Percentiles rank a stretch among this genome's conserved stretches.
These are phyloP conservation scores for Apolygus lucorum DNA, from an alignment of 1,140 invertebrate genomes.

Conservation along the genomic window DNA sequence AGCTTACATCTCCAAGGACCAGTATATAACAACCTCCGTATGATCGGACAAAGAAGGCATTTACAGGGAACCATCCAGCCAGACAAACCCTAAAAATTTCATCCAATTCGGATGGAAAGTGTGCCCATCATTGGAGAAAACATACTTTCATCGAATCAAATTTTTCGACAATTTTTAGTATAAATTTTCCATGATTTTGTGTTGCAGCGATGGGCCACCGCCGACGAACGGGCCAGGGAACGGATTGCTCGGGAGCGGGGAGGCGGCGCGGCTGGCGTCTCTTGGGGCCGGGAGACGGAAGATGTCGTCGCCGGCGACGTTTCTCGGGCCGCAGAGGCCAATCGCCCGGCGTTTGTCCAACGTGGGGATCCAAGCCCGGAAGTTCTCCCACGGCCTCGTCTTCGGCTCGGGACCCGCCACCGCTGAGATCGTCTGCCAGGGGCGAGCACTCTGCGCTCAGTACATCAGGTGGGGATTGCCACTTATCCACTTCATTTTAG, in stretches of 20 bases:
- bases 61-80: too few relatives aligned
- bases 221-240: background rate
- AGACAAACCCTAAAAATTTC: too few relatives aligned
- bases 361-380: constrained; percentile 37
- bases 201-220: background rate
- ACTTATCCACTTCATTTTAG: background rate
- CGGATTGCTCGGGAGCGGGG: background rate
- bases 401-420: constrained; percentile 47
- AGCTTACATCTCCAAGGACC: too few relatives aligned
- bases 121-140: too few relatives aligned
- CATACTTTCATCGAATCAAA: too few relatives aligned
- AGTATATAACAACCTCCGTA: too few relatives aligned
- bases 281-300: background rate
- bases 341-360: constrained; percentile 1
- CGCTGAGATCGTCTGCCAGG: constrained; percentile 47
- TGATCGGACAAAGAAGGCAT: too few relatives aligned
- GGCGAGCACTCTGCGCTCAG: constrained; percentile 53
- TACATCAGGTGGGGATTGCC: constrained; percentile 49
- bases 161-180: too few relatives aligned
- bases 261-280: background rate
- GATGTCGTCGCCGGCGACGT: constrained; percentile 11
- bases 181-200: too few relatives aligned
- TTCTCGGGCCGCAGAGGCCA: constrained; percentile 34
- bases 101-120: too few relatives aligned
- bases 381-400: constrained; percentile 57